These are phyloP conservation scores for Hemicentrotus pulcherrimus DNA, from an alignment of 35 echinoderm and acorn worm species.

Conservation along the genomic window DNA sequence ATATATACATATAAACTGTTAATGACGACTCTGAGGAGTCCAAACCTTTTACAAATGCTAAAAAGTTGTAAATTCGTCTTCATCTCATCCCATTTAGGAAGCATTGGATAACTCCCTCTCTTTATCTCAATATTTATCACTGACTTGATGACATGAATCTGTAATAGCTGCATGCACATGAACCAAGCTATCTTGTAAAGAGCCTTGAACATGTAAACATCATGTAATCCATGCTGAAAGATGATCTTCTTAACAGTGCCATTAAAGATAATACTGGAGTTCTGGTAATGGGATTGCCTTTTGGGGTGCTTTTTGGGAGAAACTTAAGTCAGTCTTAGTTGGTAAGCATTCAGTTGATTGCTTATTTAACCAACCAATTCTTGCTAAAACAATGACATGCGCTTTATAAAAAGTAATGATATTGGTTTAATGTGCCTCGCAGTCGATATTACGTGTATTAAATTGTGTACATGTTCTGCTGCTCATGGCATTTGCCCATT, in stretches of 20 bases:
- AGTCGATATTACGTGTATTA: too few species aligned
- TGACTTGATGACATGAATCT: neutral
- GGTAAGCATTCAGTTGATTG: too few species aligned
- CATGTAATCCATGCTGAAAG: neutral
- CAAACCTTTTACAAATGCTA: neutral
- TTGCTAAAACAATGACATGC: too few species aligned
- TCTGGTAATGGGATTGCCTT: neutral
- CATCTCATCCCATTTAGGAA: neutral
- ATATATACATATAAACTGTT: neutral
- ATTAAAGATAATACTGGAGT: neutral
- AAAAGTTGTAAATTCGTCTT: neutral
- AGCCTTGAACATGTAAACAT: neutral
- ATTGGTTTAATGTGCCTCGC: too few species aligned
- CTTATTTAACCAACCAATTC: too few species aligned
- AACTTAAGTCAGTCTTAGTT: too few species aligned
- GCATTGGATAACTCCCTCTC: neutral
- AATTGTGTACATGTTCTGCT: too few species aligned
- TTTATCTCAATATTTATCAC: conserved; percentile 6
- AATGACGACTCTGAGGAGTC: neutral
- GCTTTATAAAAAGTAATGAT: too few species aligned
- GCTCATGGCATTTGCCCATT: too few species aligned
- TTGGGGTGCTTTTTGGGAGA: too few species aligned
- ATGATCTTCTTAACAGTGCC: neutral
- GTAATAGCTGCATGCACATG: neutral
- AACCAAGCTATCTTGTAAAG: neutral